Evolutionary conservation across 1,140 invertebrate genomes (phyloP), one percentile per base, ranked within the genome.

Genomic region (Drosophila subobscura): DNA sequence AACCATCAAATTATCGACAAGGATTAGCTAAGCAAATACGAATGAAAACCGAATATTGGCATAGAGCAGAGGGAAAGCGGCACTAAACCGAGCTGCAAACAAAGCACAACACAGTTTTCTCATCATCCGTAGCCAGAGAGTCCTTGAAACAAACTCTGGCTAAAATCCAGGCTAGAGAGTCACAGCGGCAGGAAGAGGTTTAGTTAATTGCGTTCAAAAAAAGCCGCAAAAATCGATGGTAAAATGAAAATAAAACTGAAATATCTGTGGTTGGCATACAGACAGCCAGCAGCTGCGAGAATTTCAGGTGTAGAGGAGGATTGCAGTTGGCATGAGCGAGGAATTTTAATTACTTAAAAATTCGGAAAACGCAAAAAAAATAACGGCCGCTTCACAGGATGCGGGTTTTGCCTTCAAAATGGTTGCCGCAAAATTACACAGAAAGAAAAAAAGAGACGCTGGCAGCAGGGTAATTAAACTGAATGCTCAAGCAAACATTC

Each of bases 311-410:
- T 8, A 20, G 16, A 20, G 16, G 16, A 20, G 50, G 8, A 33
- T 45, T 70, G 58, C 54, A 70, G 20, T 74, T 70, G 61, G 50
- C 41, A 40, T 57, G 52, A 72, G 52, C 54, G 46, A 54, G 52
- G 60, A 56, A 74, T 46, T 78, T 78, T 71, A 78, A 83, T 83
- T 83, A 83, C 80, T 78, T 78, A 75, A 83, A 74, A 66, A 46
- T 22, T 27, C 8, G 20, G 22, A 12, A 37, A 37, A 37, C 10
- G 33, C 12, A 41, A 25, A 2, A 23, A 68, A 42, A 8, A 20
- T 20, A 20, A 3, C 14, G 23, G 10, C 1, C 4, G 42, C 10
- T 37, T 12, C 33, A 25, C 51, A 49, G 52, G 44, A 68, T 68
- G 65, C 65, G 65, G 65, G 65, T 25, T 37, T 25, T 23, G 45